Conservation (phyloP, 2,888 invertebrate species). For the Arrhopalites spinosus region DNA sequence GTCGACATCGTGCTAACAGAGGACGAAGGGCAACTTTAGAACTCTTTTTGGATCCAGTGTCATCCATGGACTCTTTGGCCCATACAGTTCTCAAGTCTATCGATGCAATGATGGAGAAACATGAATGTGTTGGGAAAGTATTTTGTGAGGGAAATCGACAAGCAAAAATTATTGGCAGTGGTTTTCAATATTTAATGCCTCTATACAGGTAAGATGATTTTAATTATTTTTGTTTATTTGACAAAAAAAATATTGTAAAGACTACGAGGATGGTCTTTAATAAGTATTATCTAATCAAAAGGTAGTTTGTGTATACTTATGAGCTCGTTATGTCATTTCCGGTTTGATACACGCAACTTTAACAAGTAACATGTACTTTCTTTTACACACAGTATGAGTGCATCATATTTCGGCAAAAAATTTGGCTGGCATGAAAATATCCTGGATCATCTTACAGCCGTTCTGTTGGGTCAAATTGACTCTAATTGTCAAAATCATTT, state of each 20-base stretch:
- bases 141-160: slow-evolving; percentile 53
- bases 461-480: slow-evolving; percentile 47
- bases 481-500: slow-evolving; percentile 48
- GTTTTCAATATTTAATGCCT: slow-evolving; percentile 50
- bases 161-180: slow-evolving; percentile 43
- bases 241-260: too few relatives aligned
- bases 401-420: slow-evolving; percentile 47
- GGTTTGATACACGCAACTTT: neutral
- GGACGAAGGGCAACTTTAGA: slow-evolving; percentile 27
- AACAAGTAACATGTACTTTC: too few relatives aligned
- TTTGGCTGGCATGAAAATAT: slow-evolving; percentile 45
- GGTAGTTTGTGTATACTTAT: too few relatives aligned
- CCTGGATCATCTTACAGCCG: slow-evolving; percentile 47
- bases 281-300: too few relatives aligned
- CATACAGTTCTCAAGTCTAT: slow-evolving; percentile 48
- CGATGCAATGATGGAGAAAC: slow-evolving; percentile 50
- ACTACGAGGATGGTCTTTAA: too few relatives aligned
- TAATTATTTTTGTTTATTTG: too few relatives aligned
- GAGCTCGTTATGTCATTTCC: neutral
- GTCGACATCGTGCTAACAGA: neutral
- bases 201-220: slow-evolving; percentile 46
- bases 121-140: slow-evolving; percentile 49
- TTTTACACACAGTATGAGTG: slow-evolving; percentile 40
- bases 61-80: slow-evolving; percentile 41
- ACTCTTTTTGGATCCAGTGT: slow-evolving; percentile 41